These are phyloP conservation scores for Sinocyclocheilus maitianheensis DNA, from an alignment of 2,113 vertebrate genomes.

Conservation along the genomic window DNA sequence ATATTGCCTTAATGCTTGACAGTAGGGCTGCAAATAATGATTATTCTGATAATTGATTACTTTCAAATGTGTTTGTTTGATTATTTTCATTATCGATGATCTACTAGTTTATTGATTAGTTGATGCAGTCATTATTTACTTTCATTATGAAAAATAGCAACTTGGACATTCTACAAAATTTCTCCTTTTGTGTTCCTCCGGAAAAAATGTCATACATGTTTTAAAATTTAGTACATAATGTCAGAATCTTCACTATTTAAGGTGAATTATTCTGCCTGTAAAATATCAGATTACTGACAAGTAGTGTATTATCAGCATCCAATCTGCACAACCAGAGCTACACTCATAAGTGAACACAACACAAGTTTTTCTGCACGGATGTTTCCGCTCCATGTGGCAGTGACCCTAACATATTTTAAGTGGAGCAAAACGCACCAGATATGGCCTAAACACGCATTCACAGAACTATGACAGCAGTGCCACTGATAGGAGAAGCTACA, in stretches of 20 bases:
- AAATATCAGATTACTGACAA: neutral
- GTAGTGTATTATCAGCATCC: neutral
- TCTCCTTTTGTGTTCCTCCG: neutral
- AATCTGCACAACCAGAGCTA: neutral
- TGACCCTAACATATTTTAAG: constrained; percentile 41
- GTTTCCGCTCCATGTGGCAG: constrained; percentile 19
- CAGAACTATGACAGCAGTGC: constrained; percentile 8
- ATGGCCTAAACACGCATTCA: constrained; percentile 3
- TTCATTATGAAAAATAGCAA: neutral
- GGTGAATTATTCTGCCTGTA: neutral
- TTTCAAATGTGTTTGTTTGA: neutral
- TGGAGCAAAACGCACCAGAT: constrained; percentile 29
- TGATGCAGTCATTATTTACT: neutral
- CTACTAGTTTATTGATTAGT: neutral
- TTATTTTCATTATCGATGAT: neutral
- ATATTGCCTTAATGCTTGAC: neutral
- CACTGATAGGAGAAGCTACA: constrained; percentile 36
- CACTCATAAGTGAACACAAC: neutral
- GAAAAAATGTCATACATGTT: neutral
- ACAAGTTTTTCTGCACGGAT: neutral
- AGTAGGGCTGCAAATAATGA: neutral
- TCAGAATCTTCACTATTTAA: neutral
- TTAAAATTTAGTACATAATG: neutral
- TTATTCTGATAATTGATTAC: neutral
- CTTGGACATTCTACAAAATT: neutral